Evolutionary conservation across 2,113 vertebrate species (phyloP).

Genomic region (Sebastes fasciatus): DNA sequence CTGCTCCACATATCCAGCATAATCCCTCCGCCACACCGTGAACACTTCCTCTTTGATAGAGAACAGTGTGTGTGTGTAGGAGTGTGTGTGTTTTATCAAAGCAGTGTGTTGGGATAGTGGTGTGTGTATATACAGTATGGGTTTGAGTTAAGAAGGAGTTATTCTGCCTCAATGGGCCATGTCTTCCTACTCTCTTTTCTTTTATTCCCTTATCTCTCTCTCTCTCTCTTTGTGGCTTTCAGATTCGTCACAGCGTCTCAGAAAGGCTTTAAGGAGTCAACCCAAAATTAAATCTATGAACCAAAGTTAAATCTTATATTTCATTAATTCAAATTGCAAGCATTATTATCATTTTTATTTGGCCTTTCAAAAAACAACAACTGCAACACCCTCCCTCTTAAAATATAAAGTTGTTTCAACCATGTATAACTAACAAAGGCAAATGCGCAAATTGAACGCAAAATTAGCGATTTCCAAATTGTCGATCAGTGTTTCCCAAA

Average conservation of each 20-base stretch:
- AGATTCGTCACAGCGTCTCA: not conserved
- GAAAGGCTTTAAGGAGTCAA: not conserved
- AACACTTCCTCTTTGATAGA: slow-evolving; percentile 50
- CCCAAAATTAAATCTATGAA: not conserved
- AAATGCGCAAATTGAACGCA: too few relatives aligned
- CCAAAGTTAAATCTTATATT: not conserved
- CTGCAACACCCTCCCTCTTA: not conserved
- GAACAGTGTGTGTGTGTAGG: slow-evolving; percentile 13
- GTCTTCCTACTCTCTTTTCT: slow-evolving; percentile 5
- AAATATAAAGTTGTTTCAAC: not conserved
- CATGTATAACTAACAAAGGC: too few relatives aligned
- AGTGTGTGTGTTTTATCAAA: slow-evolving; percentile 29
- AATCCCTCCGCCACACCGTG: slow-evolving; percentile 56
- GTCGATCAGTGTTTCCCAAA: too few relatives aligned
- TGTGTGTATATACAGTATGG: slow-evolving; percentile 20
- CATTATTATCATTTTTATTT: not conserved
- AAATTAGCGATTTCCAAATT: too few relatives aligned
- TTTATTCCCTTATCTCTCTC: not conserved
- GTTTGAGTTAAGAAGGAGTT: slow-evolving; percentile 25
- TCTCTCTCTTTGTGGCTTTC: not conserved
- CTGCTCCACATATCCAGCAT: slow-evolving; percentile 67
- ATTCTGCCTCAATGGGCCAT: slow-evolving; percentile 41
- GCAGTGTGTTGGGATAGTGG: slow-evolving; percentile 5
- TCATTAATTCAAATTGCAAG: not conserved
- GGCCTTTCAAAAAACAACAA: not conserved